These are phyloP conservation scores for Atractosteus spatula DNA, from an alignment of 2,113 vertebrate species.

Conservation along the genomic window DNA sequence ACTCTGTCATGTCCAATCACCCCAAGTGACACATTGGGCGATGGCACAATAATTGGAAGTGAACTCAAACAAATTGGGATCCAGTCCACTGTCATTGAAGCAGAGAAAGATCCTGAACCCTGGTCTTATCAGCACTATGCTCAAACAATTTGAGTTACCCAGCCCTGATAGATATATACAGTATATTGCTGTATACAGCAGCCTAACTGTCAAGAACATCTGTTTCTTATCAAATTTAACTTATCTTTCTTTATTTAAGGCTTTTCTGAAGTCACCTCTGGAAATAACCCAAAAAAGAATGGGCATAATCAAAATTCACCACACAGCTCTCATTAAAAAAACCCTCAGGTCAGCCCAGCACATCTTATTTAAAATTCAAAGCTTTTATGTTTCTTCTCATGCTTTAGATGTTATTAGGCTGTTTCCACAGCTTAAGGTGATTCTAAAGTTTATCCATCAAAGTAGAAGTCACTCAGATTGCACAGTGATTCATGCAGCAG, in stretches of 20 bases:
- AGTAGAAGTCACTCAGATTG: not conserved
- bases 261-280: constrained; percentile 30
- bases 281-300: not conserved
- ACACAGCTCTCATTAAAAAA: constrained; percentile 12
- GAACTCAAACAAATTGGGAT: not conserved
- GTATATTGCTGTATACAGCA: no score
- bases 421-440: constrained; percentile 6
- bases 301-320: not conserved
- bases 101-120: not conserved
- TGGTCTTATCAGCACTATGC: no score
- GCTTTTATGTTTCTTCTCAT: not conserved
- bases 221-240: no score
- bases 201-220: no score
- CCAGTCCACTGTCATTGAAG: not conserved
- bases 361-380: constrained; percentile 20
- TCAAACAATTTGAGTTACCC: no score
- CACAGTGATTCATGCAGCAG: no score
- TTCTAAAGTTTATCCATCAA: not conserved
- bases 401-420: not conserved
- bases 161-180: no score
- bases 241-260: constrained; percentile 29
- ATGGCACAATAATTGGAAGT: no score
- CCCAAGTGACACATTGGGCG: no score
- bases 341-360: constrained; percentile 5
- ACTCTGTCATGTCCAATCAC: no score